These are phyloP conservation scores for Odontocerum albicorne DNA, from an alignment of 2,888 invertebrate genomes.

Conservation along the genomic window DNA sequence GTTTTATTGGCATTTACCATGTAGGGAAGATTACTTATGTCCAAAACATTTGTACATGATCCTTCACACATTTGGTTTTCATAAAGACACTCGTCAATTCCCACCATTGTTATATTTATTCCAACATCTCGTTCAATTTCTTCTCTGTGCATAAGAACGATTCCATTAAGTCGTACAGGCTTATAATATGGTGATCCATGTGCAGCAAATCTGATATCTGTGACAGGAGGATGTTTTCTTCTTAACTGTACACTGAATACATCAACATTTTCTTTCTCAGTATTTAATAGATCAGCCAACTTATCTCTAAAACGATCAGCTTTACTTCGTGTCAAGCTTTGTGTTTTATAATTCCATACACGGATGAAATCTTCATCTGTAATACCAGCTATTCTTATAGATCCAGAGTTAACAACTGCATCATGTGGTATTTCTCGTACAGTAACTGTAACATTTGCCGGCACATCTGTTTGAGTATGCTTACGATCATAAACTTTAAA, in stretches of 20 bases:
- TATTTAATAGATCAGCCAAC: conserved; percentile 81
- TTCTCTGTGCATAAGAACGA: conserved; percentile 89
- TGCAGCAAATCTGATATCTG: conserved; percentile 92
- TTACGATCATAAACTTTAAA: conserved; percentile 92
- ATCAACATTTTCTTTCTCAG: conserved; percentile 87
- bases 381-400: conserved; percentile 88
- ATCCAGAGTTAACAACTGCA: conserved; percentile 94
- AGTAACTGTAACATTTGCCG: conserved; percentile 94
- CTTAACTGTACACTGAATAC: conserved; percentile 94
- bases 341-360: conserved; percentile 90
- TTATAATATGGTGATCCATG: conserved; percentile 96
- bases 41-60: conserved; percentile 91
- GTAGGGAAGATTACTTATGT: conserved; percentile 86
- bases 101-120: conserved; percentile 96
- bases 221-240: conserved; percentile 83
- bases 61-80: conserved; percentile 96
- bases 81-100: conserved; percentile 94
- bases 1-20: conserved; percentile 98
- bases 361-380: conserved; percentile 96
- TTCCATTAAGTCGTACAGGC: conserved; percentile 90
- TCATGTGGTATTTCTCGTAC: conserved; percentile 95
- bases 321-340: conserved; percentile 83
- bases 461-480: conserved; percentile 92
- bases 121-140: conserved; percentile 94
- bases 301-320: conserved; percentile 88